Percentiles rank a stretch among this genome's conserved stretches.
Conservation (phyloP, 1,140 invertebrate species). For the Maniola jurtina region DNA sequence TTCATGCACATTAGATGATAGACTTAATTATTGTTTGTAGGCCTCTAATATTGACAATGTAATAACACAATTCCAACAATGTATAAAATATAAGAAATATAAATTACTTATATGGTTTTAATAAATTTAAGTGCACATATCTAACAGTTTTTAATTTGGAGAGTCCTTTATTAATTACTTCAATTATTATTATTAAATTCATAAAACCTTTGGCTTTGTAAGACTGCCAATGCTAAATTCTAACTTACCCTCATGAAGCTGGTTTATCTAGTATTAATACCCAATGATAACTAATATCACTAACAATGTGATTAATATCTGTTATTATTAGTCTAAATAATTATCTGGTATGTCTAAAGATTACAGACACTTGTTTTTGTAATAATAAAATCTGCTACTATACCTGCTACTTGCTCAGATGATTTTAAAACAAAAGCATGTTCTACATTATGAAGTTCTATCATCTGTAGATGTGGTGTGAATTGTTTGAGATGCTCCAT, state of each 20-base stretch:
- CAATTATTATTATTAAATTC: background rate
- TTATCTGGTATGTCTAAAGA: too few species aligned
- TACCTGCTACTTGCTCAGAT: slow-evolving; percentile 53
- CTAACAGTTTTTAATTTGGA: slow-evolving; percentile 4
- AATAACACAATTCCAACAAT: slow-evolving; percentile 25
- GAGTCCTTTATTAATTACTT: background rate
- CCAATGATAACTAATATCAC: too few species aligned
- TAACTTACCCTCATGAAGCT: too few species aligned
- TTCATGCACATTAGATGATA: background rate
- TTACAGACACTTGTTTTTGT: slow-evolving; percentile 11
- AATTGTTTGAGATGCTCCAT: slow-evolving; percentile 53
- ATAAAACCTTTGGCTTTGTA: background rate
- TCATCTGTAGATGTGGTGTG: slow-evolving; percentile 48
- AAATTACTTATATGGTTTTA: slow-evolving; percentile 30
- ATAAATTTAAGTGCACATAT: slow-evolving; percentile 40
- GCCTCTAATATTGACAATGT: slow-evolving; percentile 5
- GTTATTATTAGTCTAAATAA: too few species aligned
- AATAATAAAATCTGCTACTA: slow-evolving; percentile 53
- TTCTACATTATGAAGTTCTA: slow-evolving; percentile 40
- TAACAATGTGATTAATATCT: too few species aligned
- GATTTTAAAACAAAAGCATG: slow-evolving; percentile 69
- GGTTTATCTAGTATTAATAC: too few species aligned
- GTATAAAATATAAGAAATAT: slow-evolving; percentile 24
- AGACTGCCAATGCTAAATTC: too few species aligned
- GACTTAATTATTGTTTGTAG: background rate